A percentile compares a stretch with the other conserved stretches of the same genome.
Conservation (phyloP, 1,140 invertebrate species). For the Macrosteles quadrilineatus region DNA sequence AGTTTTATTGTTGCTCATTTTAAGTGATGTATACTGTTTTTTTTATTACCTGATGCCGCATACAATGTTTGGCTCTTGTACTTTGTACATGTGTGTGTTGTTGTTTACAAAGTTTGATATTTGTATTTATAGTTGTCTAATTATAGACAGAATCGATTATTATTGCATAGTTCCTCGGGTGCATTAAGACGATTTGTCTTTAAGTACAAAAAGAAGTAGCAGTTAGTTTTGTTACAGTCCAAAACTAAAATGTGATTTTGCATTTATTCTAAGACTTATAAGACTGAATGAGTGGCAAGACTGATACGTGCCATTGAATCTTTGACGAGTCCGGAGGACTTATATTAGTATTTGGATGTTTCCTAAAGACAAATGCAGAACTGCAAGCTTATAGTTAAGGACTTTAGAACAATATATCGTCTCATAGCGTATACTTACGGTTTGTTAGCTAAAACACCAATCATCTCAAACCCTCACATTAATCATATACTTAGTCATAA, state of each 20-base stretch:
- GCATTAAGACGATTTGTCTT: constrained; percentile 24
- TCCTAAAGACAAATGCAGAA: constrained; percentile 18
- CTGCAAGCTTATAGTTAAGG: not conserved
- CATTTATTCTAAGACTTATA: constrained; percentile 24
- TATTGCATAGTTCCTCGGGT: constrained; percentile 27
- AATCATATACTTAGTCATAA: too few species aligned
- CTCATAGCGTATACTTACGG: too few species aligned
- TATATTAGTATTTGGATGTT: not conserved
- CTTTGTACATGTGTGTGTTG: constrained; percentile 21
- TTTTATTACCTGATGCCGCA: constrained; percentile 11
- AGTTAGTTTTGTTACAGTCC: constrained; percentile 4
- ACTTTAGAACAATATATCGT: not conserved
- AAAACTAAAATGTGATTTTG: constrained; percentile 23
- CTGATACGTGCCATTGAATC: constrained; percentile 19
- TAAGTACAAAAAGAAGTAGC: constrained; percentile 28
- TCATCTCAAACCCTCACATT: too few species aligned
- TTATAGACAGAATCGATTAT: constrained; percentile 23
- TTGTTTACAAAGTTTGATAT: constrained; percentile 24
- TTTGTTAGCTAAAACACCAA: too few species aligned
- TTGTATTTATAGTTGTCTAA: constrained; percentile 29
- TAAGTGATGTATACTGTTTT: constrained; percentile 17
- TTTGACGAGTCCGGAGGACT: constrained; percentile 25
- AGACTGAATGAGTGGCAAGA: constrained; percentile 16
- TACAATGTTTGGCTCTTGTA: constrained; percentile 30
- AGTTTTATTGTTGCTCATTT: constrained; percentile 25